Percentiles rank a stretch among this genome's conserved stretches.
Evolutionary conservation across 2,113 vertebrate species (phyloP).

Genomic region (Atractosteus spatula): DNA sequence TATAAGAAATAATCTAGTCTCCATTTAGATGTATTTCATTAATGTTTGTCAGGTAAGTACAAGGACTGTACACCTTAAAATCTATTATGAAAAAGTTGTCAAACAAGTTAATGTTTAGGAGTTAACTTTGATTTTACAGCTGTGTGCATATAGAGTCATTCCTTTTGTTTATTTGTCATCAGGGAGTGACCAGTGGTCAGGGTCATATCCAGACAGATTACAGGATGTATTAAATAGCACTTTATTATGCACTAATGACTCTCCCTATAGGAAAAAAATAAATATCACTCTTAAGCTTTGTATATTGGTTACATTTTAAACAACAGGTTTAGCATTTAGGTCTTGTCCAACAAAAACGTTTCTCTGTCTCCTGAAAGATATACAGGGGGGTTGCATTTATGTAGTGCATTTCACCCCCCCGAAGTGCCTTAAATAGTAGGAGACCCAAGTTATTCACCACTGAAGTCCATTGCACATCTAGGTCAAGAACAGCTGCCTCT

Average conservation of each 20-base stretch:
- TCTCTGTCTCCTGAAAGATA: neutral
- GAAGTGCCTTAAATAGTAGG: neutral
- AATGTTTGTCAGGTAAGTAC: no score
- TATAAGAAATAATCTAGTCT: no score
- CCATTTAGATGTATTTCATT: no score
- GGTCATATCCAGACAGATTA: constrained; percentile 19
- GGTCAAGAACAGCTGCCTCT: no score
- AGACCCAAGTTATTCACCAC: no score
- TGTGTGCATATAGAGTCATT: neutral
- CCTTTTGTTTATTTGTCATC: constrained; percentile 6
- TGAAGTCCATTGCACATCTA: no score
- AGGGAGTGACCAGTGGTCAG: constrained; percentile 16
- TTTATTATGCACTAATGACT: constrained; percentile 15
- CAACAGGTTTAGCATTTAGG: neutral
- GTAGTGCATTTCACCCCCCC: neutral
- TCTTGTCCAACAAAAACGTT: neutral
- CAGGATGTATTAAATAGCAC: constrained; percentile 5
- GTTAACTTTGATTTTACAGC: constrained; percentile 15
- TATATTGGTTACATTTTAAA: neutral
- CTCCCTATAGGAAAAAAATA: neutral
- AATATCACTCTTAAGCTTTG: neutral
- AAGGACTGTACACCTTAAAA: constrained; percentile 8
- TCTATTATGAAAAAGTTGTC: constrained; percentile 17
- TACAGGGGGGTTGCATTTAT: neutral
- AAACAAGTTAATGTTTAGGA: constrained; percentile 24